Conservation (phyloP, 2,888 invertebrate species). For the Incurvaria masculella region DNA sequence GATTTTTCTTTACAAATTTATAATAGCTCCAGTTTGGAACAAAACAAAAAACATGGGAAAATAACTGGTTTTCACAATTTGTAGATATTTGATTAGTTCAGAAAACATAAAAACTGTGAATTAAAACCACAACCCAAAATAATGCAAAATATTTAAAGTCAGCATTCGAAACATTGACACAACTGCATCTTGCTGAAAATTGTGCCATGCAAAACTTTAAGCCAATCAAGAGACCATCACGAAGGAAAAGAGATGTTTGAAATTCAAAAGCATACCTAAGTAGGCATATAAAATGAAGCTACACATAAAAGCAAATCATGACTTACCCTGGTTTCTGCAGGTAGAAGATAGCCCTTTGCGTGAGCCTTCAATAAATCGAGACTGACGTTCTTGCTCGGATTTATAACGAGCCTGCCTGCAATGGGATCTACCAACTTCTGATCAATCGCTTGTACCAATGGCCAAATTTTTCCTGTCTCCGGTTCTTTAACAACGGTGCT, state of each 20-base stretch:
- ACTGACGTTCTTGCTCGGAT: conserved; percentile 54
- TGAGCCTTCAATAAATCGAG: conserved; percentile 82
- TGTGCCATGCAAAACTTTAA: conserved; percentile 52
- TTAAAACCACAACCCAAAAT: not conserved
- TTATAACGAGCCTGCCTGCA: conserved; percentile 65
- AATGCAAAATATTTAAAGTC: not conserved
- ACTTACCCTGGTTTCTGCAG: conserved; percentile 94
- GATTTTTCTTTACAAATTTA: too few species aligned
- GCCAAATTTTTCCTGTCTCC: conserved; percentile 68
- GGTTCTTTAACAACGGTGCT: conserved; percentile 82
- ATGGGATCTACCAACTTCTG: conserved; percentile 70
- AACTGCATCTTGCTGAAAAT: conserved; percentile 12
- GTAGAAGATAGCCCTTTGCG: conserved; percentile 83
- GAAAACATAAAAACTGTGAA: not conserved
- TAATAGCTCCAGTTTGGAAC: too few species aligned
- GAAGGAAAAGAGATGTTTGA: conserved; percentile 41
- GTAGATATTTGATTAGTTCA: too few species aligned
- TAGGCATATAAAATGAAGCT: conserved; percentile 42
- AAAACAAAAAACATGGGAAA: too few species aligned
- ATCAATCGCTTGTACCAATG: conserved; percentile 73
- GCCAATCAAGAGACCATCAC: conserved; percentile 43
- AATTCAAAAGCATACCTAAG: conserved; percentile 52
- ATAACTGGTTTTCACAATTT: too few species aligned
- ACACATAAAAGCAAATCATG: conserved; percentile 27
- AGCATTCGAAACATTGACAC: not conserved